These are phyloP conservation scores for Psittacula cyanocephala DNA, from an alignment of 2,113 vertebrate genomes.

Conservation along the genomic window DNA sequence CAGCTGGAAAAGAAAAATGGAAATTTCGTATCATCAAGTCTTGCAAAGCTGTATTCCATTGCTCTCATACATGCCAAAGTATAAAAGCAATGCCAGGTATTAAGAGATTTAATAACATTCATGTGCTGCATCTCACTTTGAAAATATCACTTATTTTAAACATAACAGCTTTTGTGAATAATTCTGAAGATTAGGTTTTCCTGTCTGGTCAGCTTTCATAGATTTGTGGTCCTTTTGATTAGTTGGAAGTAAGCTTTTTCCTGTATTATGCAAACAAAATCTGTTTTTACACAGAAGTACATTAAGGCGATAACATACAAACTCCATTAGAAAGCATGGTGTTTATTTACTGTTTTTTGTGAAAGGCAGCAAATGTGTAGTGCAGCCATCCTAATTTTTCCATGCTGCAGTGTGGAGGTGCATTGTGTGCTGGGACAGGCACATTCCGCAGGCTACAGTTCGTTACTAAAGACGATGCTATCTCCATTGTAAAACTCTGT, in stretches of 20 bases:
- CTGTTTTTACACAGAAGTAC: neutral
- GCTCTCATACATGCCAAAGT: neutral
- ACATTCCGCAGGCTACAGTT: neutral
- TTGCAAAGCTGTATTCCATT: neutral
- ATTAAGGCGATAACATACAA: neutral
- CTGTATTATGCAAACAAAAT: neutral
- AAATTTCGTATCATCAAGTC: neutral
- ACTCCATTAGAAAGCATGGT: neutral
- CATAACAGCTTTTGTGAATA: neutral
- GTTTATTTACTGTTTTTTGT: neutral
- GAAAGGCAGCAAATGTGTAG: neutral
- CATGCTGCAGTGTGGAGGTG: neutral
- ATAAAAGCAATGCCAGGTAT: neutral
- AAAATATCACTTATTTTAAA: neutral
- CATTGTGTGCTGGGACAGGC: neutral
- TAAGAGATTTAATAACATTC: neutral
- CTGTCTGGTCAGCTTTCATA: neutral
- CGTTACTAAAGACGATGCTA: neutral
- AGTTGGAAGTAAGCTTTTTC: neutral
- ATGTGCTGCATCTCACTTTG: neutral
- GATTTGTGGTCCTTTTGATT: neutral
- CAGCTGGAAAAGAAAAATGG: neutral
- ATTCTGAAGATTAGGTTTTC: neutral
- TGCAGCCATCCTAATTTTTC: neutral
- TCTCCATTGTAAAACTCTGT: neutral